Base-by-base conservation (phyloP, 1,140 invertebrate species). In the Pomacea maculata region DNA sequence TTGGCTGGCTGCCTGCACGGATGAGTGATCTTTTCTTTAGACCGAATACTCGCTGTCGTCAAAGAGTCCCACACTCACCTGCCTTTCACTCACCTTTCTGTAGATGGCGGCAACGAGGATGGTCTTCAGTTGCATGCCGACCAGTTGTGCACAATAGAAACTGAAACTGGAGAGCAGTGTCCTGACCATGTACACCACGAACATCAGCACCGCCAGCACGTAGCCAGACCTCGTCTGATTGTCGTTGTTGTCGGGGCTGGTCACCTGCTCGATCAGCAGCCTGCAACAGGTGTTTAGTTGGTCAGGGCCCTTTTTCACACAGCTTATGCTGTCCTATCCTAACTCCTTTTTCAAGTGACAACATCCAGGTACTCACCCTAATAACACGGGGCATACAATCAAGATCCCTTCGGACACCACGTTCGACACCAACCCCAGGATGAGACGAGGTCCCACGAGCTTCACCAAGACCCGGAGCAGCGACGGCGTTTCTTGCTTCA, bases 71-170 rank as follows among this genome's bases (percentile, higher is more conserved):
- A 45, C 34, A 45, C 6, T 45, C 34, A 45, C 5, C 19, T 9
- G 19, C 15, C 52, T 11, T 19, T 45, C 25, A 19, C 71, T 76
- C 82, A 94, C 94, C 90, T 99, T 99, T 86, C 95, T 93, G 90
- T 99, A 99, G 86, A 99, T 96, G 75, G 97, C 95, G 83, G 96
- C 96, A 12, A 97, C 97, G n/a, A 99, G 92, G 0, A 96, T 95
- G 0, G 97, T 97, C 83, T 97, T 93, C 84, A 99, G 95, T 68
- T 96, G 93, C 92, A 99, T 94, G 12, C 97, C 97, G 55, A 98
- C 95, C 67, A 97, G 92, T 57, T 87, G 84, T 45, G 85, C 84
- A 19, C 82, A 68, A 72, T 89, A 89, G 81, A 90, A 89, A 80
- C 89, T 89, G 21, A 86, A 83, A 55, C 90, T 87, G 54, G 98